Base-by-base conservation (phyloP, 1,140 invertebrate genomes). In the Apolygus lucorum region DNA sequence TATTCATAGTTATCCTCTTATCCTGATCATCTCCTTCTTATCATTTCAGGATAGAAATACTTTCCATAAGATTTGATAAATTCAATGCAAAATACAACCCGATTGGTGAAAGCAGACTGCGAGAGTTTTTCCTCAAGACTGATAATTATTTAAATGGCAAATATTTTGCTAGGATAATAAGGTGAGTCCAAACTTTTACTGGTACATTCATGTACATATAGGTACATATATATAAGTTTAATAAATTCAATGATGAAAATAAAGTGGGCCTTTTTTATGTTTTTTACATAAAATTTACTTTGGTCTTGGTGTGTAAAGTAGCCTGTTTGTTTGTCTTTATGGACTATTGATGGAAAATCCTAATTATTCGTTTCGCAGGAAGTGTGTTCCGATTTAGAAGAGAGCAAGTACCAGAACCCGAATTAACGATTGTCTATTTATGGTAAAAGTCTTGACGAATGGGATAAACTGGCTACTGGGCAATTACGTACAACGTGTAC, bases 61-160 rank as follows among this genome's bases (percentile, higher is more conserved):
- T 11, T 99, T 99, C 80, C 96, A 99, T n/a, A 79, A 88, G 97
- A 66, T 99, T 99, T 79, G 97, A 99, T 79, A 99, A 99, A 79
- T 99, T 99, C 82, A 99, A 99, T 82, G 92, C 96, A n/a, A 99
- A 99, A 79, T 99, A 99, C 78, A 99, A 99, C 83, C 97, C 97
- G 0, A 95, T 99, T 75, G 97, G 97, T 0, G 95, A 99, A 79
- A 96, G 92, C 75, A 83, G 93, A 65, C 84, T 99, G 1, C 80
- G 97, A 24, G 96, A 99, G 80, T 95, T 99, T 4, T 99, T 99
- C 80, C 86, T 99, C 14, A 99, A 99, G 81, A 98, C 96, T 0
- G 96, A 99, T 77, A 99, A 99, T 81, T 92, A 92, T 78, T 85
- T 96, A 74, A 88, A 92, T 70, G 97, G 97, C n/a, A 93, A 89